Percentiles rank a stretch among this genome's conserved stretches.
Evolutionary conservation across 2,797 vertebrate species (phyloP).

Genomic region (Orientallactaga sibirica): DNA sequence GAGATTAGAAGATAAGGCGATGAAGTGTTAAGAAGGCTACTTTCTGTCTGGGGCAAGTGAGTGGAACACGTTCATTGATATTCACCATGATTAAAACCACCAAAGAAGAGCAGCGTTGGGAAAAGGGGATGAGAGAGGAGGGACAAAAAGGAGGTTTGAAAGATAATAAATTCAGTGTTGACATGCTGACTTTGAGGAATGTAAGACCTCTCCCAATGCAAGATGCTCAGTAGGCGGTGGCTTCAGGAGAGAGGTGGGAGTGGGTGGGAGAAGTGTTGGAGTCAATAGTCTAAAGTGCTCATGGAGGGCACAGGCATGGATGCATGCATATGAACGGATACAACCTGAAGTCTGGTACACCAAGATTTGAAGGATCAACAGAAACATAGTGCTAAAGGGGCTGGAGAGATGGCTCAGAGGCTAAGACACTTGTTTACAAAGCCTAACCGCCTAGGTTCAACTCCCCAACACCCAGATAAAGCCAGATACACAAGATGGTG

Average conservation of each 20-base stretch:
- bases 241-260: not conserved
- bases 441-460: too few relatives aligned
- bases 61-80: not conserved
- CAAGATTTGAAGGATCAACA: too few relatives aligned
- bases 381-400: too few relatives aligned
- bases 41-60: not conserved
- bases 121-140: not conserved
- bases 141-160: not conserved
- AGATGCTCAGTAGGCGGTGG: not conserved
- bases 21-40: not conserved
- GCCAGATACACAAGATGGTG: too few relatives aligned
- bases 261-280: not conserved
- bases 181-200: not conserved
- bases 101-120: not conserved
- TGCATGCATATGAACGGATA: not conserved
- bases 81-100: not conserved
- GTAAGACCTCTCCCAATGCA: not conserved
- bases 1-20: not conserved
- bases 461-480: too few relatives aligned
- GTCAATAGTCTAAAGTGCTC: not conserved
- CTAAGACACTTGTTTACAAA: too few relatives aligned
- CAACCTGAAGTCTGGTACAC: not conserved
- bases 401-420: too few relatives aligned
- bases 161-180: not conserved
- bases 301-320: not conserved